Base-by-base conservation (phyloP, 1,140 invertebrate species). In the Lerema accius region DNA sequence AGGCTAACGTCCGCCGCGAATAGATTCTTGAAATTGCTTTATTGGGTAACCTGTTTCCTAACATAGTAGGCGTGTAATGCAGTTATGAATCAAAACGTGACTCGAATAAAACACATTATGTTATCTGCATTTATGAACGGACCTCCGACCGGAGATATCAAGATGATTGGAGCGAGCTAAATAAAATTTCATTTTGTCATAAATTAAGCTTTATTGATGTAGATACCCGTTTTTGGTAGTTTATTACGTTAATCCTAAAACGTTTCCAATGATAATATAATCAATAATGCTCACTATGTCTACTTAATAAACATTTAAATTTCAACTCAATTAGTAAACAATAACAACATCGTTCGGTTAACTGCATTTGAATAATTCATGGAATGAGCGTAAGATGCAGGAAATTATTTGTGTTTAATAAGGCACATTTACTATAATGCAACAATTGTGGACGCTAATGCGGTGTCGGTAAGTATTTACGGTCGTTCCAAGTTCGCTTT, bases 1-100 rank as follows among this genome's bases (percentile, higher is more conserved):
- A 75, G 78, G 83, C 72, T 74, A 84, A 80, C 76, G 83, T 80
- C 82, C 82, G 77, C 63, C 62, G 72, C 69, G 71, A 75, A 86
- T 84, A 80, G 73, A 70, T 85, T 87, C 73, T 83, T 83, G 76
- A 84, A 86, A 86, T 85, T 80, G 67, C 83, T 86, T 84, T 88
- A 85, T 85, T 86, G 78, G 81, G 77, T 77, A 86, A 84, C 86
- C 82, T 82, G 83, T 82, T 84, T 71, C 71, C 73, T 75, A 77
- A 82, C 76, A 78, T 78, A 66, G 84, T 79, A 84, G 84, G 79
- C 84, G 79, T 82, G 81, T 81, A 77, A 80, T 78, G 69, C 68
- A 73, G 76, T 77, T 79, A 84, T 82, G 75, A 85, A 83, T 85
- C 79, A 79, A 82, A 65, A 65, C 69, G 65, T 60, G 72, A 71